These are phyloP conservation scores for Cygnus buccinator DNA, from an alignment of 2,113 vertebrate genomes.

Conservation along the genomic window DNA sequence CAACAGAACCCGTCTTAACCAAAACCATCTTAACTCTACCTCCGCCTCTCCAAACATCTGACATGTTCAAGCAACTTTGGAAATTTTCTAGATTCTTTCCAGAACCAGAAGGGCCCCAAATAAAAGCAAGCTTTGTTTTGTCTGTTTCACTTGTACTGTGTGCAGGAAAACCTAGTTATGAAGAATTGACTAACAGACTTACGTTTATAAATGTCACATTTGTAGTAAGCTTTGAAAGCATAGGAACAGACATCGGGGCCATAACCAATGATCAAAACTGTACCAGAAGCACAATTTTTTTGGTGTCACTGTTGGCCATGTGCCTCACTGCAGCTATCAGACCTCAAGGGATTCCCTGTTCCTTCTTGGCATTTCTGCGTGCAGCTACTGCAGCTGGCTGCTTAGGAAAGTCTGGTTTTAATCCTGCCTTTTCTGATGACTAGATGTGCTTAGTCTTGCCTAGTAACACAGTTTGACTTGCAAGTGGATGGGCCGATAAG, in stretches of 20 bases:
- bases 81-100: not conserved
- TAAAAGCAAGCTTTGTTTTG: not conserved
- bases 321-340: not conserved
- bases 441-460: not conserved
- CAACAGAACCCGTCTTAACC: not conserved
- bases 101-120: not conserved
- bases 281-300: not conserved
- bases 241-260: not conserved
- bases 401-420: not conserved
- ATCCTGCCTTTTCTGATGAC: not conserved
- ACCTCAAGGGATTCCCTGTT: not conserved
- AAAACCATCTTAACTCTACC: not conserved
- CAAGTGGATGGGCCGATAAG: not conserved
- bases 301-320: accelerated
- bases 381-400: not conserved
- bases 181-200: not conserved
- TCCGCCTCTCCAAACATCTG: not conserved
- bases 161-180: not conserved
- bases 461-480: not conserved
- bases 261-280: accelerated
- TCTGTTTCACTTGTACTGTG: not conserved
- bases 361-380: accelerated
- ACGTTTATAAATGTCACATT: not conserved
- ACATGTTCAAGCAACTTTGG: not conserved
- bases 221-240: not conserved